Conservation (phyloP, 1,140 invertebrate species). For the Neodiprion fabricii region DNA sequence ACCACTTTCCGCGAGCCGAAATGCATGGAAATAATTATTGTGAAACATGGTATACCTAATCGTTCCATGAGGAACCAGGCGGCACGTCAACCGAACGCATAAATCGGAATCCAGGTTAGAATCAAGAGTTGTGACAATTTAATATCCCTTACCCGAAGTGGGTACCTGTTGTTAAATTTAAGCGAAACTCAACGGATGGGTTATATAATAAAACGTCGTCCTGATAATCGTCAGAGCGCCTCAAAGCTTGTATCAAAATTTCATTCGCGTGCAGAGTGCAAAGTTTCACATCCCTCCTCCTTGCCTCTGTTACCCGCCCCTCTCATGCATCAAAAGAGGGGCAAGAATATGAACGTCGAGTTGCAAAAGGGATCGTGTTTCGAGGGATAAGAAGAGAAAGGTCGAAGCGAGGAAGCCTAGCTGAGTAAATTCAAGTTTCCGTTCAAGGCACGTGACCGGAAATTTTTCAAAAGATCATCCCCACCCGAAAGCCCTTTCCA, state of each 20-base stretch:
- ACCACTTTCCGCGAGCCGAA: too few species aligned
- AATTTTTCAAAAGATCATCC: neutral
- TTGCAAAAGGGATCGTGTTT: neutral
- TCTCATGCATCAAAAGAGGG: neutral
- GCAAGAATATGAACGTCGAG: neutral
- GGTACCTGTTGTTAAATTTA: too few species aligned
- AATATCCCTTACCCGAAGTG: too few species aligned
- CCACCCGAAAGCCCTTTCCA: too few species aligned
- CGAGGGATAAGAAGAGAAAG: neutral
- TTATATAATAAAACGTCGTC: neutral
- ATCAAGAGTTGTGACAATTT: too few species aligned
- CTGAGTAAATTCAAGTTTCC: neutral
- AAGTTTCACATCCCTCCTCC: neutral
- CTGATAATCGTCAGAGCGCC: neutral
- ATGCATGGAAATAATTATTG: too few species aligned
- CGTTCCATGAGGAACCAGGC: too few species aligned
- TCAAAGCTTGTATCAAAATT: neutral
- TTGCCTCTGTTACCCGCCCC: too few species aligned
- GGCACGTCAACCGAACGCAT: too few species aligned
- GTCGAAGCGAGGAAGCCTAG: neutral
- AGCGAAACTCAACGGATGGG: too few species aligned
- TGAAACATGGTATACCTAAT: too few species aligned
- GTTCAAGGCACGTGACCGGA: neutral
- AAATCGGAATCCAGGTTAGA: too few species aligned
- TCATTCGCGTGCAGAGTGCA: neutral